Evolutionary conservation across 1,140 invertebrate genomes (phyloP).

Genomic region (Penaeus chinensis): DNA sequence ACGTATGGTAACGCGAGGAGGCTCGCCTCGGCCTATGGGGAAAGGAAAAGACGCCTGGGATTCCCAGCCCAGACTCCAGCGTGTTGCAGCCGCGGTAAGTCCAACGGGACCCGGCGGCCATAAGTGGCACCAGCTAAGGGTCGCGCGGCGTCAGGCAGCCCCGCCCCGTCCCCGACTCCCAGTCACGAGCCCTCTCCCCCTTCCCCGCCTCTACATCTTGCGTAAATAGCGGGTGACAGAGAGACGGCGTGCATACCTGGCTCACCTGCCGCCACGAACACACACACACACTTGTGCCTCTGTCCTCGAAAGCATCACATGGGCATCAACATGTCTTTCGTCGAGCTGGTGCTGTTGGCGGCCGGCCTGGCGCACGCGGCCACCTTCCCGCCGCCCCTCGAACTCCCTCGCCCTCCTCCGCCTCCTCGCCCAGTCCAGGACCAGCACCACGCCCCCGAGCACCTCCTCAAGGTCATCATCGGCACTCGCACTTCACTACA

Average conservation of each 20-base stretch:
- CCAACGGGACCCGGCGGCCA: constrained; percentile 31
- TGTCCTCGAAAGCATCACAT: neutral
- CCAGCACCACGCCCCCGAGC: too few relatives aligned
- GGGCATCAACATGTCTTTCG: neutral
- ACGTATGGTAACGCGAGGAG: too few relatives aligned
- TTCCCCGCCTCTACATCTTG: constrained; percentile 33
- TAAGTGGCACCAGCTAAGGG: constrained; percentile 49
- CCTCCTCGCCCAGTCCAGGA: too few relatives aligned
- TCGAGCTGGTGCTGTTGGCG: neutral
- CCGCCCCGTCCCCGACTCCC: constrained; percentile 33
- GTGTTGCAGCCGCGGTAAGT: neutral
- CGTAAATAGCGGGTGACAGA: constrained; percentile 53
- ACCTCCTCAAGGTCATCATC: too few relatives aligned
- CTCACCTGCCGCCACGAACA: constrained; percentile 49
- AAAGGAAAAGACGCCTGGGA: too few relatives aligned
- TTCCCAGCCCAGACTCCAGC: neutral
- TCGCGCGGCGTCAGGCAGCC: constrained; percentile 51
- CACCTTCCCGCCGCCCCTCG: too few relatives aligned
- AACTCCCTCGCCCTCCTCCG: too few relatives aligned
- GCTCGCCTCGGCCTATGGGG: too few relatives aligned
- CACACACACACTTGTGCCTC: constrained; percentile 7
- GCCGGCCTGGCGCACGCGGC: too few relatives aligned
- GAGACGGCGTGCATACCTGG: constrained; percentile 50
- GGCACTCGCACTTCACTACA: too few relatives aligned
- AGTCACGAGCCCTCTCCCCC: constrained; percentile 40